Percentiles rank a stretch among this genome's conserved stretches.
Evolutionary conservation across 1,140 invertebrate genomes (phyloP).

Genomic region (Arion vulgaris): DNA sequence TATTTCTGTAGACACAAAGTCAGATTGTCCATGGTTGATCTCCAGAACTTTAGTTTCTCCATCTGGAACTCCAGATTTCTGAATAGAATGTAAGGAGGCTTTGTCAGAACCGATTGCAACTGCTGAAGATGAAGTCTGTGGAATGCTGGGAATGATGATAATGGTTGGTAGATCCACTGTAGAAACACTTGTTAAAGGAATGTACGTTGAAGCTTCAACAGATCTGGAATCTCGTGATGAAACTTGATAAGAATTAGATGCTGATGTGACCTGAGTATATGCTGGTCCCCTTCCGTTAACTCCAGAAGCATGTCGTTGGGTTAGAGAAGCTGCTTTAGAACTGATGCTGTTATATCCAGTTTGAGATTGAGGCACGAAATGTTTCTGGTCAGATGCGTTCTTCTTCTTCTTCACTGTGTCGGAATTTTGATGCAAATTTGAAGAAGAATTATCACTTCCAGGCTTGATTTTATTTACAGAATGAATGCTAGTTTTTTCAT

Average conservation of each 20-base stretch:
- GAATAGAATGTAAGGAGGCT: background rate
- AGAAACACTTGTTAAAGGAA: background rate
- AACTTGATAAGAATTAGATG: background rate
- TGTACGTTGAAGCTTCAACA: background rate
- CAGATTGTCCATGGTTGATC: background rate
- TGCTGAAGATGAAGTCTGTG: background rate
- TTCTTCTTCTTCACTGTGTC: background rate
- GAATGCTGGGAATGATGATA: background rate
- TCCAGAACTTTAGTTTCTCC: background rate
- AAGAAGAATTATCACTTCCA: no score
- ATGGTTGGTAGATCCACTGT: background rate
- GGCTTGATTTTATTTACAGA: no score
- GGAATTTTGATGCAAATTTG: no score
- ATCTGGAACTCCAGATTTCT: background rate
- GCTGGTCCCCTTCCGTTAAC: background rate
- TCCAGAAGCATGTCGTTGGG: background rate
- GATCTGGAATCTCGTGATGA: background rate
- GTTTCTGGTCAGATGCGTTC: background rate
- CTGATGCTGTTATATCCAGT: background rate
- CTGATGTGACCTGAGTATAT: background rate
- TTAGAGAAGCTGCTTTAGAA: background rate
- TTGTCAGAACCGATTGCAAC: background rate
- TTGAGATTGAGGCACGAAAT: background rate
- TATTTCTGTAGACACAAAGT: background rate
- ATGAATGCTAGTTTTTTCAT: no score